phyloP scores from a whole-genome alignment of 2,888 invertebrate species.

The Drosophila bunnanda region DNA sequence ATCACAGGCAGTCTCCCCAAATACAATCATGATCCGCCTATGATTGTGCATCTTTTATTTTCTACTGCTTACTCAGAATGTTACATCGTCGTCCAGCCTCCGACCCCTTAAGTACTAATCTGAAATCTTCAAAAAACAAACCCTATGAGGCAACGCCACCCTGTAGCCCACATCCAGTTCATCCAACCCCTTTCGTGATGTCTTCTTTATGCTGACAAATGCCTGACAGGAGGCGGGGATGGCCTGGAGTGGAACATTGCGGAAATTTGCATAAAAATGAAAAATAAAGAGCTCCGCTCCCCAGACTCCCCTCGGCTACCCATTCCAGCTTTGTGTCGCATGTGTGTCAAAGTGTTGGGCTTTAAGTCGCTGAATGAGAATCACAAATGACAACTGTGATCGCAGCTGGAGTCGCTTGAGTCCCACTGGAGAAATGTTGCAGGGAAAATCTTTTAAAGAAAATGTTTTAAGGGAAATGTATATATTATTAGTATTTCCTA shows the following conservation, averaged over 20 bases:
- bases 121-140: no score
- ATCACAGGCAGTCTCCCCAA: no score
- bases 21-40: neutral
- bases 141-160: no score
- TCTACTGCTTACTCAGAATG: slow-evolving; percentile 61
- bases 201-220: slow-evolving; percentile 62
- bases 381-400: slow-evolving; percentile 12
- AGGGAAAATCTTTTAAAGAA: neutral
- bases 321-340: slow-evolving; percentile 13
- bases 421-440: neutral
- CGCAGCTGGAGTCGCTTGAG: neutral
- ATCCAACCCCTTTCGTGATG: slow-evolving; percentile 17
- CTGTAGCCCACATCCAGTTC: neutral
- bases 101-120: neutral
- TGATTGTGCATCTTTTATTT: neutral
- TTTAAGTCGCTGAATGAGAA: slow-evolving; percentile 23
- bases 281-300: slow-evolving; percentile 33
- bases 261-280: slow-evolving; percentile 63
- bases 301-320: neutral
- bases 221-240: slow-evolving; percentile 29
- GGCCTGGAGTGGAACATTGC: slow-evolving; percentile 47
- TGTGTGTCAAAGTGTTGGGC: slow-evolving; percentile 50
- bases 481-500: neutral
- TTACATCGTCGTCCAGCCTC: neutral
- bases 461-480: neutral